Evolutionary conservation across 2,888 invertebrate genomes (phyloP), one percentile per base, ranked within the genome.

Genomic region (Eupithecia inturbata): DNA sequence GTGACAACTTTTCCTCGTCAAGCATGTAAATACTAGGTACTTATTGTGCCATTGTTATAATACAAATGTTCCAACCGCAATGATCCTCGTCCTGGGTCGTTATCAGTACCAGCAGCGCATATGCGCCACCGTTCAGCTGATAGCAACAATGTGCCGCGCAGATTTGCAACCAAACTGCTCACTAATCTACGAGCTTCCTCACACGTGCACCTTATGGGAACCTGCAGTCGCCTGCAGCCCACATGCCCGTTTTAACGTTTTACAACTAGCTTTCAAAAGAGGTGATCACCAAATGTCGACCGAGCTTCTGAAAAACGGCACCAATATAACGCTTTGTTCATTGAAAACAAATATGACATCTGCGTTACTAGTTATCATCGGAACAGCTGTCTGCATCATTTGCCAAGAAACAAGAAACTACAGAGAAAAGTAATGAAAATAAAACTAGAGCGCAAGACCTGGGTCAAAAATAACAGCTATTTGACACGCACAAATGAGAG

Each of bases 231-330:
- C 85, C 81, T 80, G 88, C 85, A 80, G 75, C 79, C 85, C 93
- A 93, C 87, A 91, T 93, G 92, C 86, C 85, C 86, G 88, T 89
- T 92, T 92, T 92, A 88, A 91, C 87, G 89, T 91, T 93, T 93
- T 92, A 93, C 91, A 90, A 88, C 92, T 86, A 89, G 85, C 88
- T 91, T 90, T 90, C 91, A 88, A 89, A 92, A 91, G 92, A 93
- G 93, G 92, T 92, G 90, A 93, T 88, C 89, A 85, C 88, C 89
- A 89, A 89, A 90, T 89, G 89, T 87, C 84, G 84, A 80, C 79
- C 78, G 76, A 78, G 82, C 87, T 90, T 90, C 91, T 89, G 88
- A 86, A 87, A 83, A 85, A 85, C 79, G 53, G 67, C 31, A 71
- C 72, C 76, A 78, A 77, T 80, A 86, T 86, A 88, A 78, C 72